These are phyloP conservation scores for Petrocephalus sullivani DNA, from an alignment of 2,797 vertebrate genomes.

Conservation along the genomic window DNA sequence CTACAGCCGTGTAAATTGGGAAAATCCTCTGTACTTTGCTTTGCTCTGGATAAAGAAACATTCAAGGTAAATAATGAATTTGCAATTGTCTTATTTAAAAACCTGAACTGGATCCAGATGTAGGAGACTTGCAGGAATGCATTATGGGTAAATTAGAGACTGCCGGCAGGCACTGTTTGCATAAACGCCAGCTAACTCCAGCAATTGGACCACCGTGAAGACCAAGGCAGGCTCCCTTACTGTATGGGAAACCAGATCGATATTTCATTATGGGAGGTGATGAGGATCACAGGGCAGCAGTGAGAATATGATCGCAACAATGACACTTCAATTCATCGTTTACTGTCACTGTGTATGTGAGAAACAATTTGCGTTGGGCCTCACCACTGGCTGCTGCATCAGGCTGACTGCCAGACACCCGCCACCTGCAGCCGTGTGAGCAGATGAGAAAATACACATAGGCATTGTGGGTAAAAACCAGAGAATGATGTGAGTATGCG, in stretches of 20 bases:
- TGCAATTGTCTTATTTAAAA: no score
- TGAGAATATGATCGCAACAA: background rate
- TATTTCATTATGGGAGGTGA: slow-evolving; percentile 15
- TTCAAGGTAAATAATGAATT: no score
- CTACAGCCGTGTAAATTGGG: no score
- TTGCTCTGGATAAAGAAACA: no score
- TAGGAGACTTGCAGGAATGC: no score
- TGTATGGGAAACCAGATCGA: background rate
- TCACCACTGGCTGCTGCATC: no score
- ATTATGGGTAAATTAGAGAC: no score
- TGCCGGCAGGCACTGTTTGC: background rate
- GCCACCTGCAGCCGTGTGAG: background rate
- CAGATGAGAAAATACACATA: background rate
- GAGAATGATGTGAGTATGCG: background rate
- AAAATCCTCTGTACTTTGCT: no score
- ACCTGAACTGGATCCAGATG: no score
- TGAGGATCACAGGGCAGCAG: background rate
- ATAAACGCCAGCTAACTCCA: background rate
- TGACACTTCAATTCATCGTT: background rate
- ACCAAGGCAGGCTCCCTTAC: background rate
- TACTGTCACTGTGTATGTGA: background rate
- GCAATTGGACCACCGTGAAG: background rate
- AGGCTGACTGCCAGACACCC: background rate
- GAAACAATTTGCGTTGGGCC: no score
- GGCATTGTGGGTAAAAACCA: background rate